These are phyloP conservation scores for Drosophila rufa DNA, from an alignment of 1,140 invertebrate species.

Conservation along the genomic window DNA sequence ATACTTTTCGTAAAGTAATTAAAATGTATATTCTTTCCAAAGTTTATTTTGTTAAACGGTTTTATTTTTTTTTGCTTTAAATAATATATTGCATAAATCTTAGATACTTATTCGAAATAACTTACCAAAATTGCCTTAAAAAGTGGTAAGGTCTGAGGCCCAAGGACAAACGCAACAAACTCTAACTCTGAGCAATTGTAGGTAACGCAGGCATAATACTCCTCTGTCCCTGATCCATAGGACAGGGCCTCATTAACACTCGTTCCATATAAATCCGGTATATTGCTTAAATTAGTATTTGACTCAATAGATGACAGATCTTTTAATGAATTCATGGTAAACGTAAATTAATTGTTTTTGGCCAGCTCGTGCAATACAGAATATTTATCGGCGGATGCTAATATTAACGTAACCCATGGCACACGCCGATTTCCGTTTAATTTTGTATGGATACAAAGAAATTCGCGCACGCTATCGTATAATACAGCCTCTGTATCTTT, in stretches of 20 bases:
- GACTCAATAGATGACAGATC: conserved; percentile 2
- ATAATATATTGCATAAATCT: too few species aligned
- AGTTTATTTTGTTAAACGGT: too few species aligned
- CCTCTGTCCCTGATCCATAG: conserved; percentile 31
- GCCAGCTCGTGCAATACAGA: neutral
- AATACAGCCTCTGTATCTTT: conserved; percentile 72
- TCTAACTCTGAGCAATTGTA: conserved; percentile 86
- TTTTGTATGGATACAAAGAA: conserved; percentile 21
- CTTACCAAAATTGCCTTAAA: conserved; percentile 84
- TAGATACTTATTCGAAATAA: neutral
- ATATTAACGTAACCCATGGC: conserved; percentile 19
- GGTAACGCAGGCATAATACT: conserved; percentile 52
- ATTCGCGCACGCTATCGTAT: conserved; percentile 44
- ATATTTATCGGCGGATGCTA: conserved; percentile 11
- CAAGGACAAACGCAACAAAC: conserved; percentile 86
- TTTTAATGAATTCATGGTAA: conserved; percentile 23
- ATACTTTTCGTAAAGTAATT: neutral
- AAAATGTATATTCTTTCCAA: neutral
- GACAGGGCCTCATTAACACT: conserved; percentile 17
- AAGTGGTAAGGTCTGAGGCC: conserved; percentile 86
- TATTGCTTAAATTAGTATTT: conserved; percentile 21
- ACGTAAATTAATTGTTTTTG: neutral
- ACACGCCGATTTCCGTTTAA: conserved; percentile 41
- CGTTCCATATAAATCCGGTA: conserved; percentile 9
- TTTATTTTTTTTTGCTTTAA: too few species aligned